A percentile compares a stretch with the other conserved stretches of the same genome.
These are phyloP conservation scores for Uloborus plumipes DNA, from an alignment of 2,888 invertebrate genomes.

Conservation along the genomic window DNA sequence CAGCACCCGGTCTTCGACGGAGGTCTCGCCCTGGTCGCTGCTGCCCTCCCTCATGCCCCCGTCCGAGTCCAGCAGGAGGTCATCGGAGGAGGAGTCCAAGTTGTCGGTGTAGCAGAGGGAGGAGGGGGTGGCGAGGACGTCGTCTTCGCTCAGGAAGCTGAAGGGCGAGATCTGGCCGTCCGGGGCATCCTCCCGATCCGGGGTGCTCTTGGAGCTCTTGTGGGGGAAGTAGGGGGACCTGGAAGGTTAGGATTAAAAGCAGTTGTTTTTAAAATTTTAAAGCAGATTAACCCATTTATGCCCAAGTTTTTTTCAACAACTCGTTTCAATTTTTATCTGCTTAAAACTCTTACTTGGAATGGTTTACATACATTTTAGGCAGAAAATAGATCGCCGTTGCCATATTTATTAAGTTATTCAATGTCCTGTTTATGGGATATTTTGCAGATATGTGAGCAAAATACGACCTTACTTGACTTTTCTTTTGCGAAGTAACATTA, in stretches of 20 bases:
- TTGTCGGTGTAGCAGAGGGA: constrained; percentile 45
- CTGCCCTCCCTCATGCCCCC: constrained; percentile 36
- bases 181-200: constrained; percentile 42
- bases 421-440: too few relatives aligned
- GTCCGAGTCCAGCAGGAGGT: constrained; percentile 50
- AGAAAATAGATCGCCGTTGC: too few relatives aligned
- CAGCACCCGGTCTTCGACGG: constrained; percentile 46
- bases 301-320: too few relatives aligned
- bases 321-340: too few relatives aligned
- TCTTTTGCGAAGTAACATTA: too few relatives aligned
- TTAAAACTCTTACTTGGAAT: too few relatives aligned
- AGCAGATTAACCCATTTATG: too few relatives aligned
- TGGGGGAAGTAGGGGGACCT: constrained; percentile 60
- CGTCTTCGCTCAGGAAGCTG: constrained; percentile 60
- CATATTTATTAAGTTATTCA: too few relatives aligned
- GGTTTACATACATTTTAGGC: too few relatives aligned
- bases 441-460: too few relatives aligned
- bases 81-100: constrained; percentile 60
- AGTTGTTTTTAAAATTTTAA: too few relatives aligned
- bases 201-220: constrained; percentile 49
- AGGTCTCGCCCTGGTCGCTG: constrained; percentile 30
- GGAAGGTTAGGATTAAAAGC: background rate
- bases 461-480: too few relatives aligned
- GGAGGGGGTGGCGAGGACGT: constrained; percentile 46
- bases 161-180: constrained; percentile 59